Evolutionary conservation across 1,140 invertebrate species (phyloP), one percentile per base, ranked within the genome.

Genomic region (Aphaenogaster floridana): DNA sequence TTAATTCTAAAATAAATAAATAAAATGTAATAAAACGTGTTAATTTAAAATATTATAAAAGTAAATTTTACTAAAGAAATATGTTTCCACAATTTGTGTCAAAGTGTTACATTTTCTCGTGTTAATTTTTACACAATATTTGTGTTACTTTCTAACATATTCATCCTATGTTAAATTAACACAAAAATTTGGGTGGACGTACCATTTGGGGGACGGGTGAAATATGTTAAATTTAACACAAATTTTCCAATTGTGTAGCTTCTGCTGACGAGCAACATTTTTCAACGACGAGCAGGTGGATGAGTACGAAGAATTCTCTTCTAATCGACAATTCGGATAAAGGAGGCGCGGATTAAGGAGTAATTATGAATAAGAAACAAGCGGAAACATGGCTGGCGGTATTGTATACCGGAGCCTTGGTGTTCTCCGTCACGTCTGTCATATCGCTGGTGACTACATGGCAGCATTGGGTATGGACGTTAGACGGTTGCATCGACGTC

Each of bases 401-500:
- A 69, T 90, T 96, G 1, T 97, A 97, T 86, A 94, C 94, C 0
- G 87, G 95, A 2, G 93, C 96, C 2, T 94, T 95, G 8, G 72
- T 96, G 0, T 88, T 96, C 0, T 96, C 96, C 2, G 77, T 96
- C 7, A 90, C 96, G 6, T 96, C 96, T 13, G 94, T 96, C 71
- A 94, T 96, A 36, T 96, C 96, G 21, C 92, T 96, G n/a, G 96
- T 95, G 3, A 95, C 97, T 6, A 95, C 96, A 3, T 97, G 97
- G 96, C 95, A 96, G 39, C 96, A 97, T 91, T 97, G 97, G 97
- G 93, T 95, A 48, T 94, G 95, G 69, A 97, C 96, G 0, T 94
- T 97, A 9, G 96, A 97, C 89, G 95, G 96, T 8, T 97, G 97
- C 86, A 95, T 96, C 6, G 94, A 95, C 3, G 94, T 96, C 57